Evolutionary conservation across 2,888 invertebrate species (phyloP).

Genomic region (Agrochola macilenta): DNA sequence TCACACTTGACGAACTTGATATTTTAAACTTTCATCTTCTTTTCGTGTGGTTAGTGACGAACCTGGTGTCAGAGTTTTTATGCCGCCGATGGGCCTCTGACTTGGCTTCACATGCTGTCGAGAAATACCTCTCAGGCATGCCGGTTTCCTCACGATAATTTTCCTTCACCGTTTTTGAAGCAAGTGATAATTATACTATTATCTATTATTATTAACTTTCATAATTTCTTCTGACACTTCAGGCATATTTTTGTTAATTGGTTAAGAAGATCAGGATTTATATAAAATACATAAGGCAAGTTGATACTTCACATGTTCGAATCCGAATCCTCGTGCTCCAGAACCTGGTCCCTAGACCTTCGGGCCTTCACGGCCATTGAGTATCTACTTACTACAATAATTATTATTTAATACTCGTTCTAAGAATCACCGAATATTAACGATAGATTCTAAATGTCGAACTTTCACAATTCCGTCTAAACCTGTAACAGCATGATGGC

Average conservation of each 20-base stretch:
- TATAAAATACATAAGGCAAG: not conserved
- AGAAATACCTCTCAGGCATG: too few relatives aligned
- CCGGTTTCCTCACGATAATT: too few relatives aligned
- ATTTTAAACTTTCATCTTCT: not conserved
- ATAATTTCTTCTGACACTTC: not conserved
- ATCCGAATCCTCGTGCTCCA: not conserved
- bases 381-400: not conserved
- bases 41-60: too few relatives aligned
- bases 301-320: not conserved
- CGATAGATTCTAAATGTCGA: conserved; percentile 45
- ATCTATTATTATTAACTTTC: too few relatives aligned
- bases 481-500: conserved; percentile 55
- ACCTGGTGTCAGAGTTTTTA: too few relatives aligned
- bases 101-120: too few relatives aligned
- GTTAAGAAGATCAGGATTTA: conserved; percentile 2
- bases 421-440: conserved; percentile 3
- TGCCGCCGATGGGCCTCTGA: too few relatives aligned
- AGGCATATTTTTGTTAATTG: not conserved
- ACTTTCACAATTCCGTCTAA: conserved; percentile 59
- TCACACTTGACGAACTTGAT: conserved; percentile 19
- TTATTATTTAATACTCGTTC: conserved; percentile 17
- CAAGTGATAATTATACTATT: too few relatives aligned
- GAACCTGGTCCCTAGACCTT: too few relatives aligned
- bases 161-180: too few relatives aligned
- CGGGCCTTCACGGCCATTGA: not conserved